Percentiles rank a stretch among this genome's conserved stretches.
phyloP scores from a whole-genome alignment of 2,797 vertebrate genomes.

The Graptemys geographica region DNA sequence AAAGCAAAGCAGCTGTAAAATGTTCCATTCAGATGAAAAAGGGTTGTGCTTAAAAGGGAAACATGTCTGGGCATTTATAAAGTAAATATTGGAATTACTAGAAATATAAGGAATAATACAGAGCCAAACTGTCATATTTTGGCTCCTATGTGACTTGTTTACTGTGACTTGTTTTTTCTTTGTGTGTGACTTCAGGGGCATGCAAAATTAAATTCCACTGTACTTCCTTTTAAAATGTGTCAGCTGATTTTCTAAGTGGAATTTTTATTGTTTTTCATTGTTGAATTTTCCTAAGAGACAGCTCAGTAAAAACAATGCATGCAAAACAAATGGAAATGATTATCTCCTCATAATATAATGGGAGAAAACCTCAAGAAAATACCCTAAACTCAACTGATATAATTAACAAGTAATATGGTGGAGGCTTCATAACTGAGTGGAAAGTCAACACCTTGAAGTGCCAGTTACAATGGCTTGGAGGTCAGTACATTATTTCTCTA shows the following conservation, averaged over 20 bases:
- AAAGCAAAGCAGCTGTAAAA: slow-evolving; percentile 36
- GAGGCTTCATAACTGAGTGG: neutral
- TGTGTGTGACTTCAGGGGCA: neutral
- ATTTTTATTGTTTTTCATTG: neutral
- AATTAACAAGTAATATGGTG: neutral
- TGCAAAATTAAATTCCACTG: neutral
- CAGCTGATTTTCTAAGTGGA: neutral
- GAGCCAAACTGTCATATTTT: neutral
- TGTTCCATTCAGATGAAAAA: slow-evolving; percentile 35
- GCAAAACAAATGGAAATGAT: neutral
- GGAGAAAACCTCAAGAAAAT: neutral
- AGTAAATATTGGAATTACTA: slow-evolving; percentile 9
- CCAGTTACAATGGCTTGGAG: neutral
- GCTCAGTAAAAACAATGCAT: neutral
- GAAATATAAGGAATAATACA: slow-evolving; percentile 25
- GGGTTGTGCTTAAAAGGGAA: slow-evolving; percentile 24
- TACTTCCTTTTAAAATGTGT: neutral
- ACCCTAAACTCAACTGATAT: neutral
- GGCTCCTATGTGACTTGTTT: neutral
- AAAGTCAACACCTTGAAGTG: neutral
- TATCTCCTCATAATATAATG: neutral
- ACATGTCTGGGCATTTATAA: slow-evolving; percentile 25
- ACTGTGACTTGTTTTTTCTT: neutral
- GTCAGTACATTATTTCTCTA: neutral
- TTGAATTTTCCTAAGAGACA: neutral